Evolutionary conservation across 1,140 invertebrate genomes (phyloP).

Genomic region (Danaus plexippus): DNA sequence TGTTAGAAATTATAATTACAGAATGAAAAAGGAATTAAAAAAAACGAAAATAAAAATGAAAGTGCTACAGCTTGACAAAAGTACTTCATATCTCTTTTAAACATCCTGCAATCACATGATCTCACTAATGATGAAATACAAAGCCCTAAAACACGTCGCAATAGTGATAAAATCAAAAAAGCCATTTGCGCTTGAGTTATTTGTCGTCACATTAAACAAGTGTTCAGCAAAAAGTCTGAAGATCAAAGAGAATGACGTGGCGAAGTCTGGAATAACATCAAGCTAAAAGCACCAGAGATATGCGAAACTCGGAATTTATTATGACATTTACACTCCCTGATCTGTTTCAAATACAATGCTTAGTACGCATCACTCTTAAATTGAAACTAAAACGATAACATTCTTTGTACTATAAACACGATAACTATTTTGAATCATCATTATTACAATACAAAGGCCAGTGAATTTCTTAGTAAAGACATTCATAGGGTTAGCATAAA

Average conservation of each 20-base stretch:
- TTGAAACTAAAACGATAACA: slow-evolving; percentile 9
- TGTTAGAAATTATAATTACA: too few relatives aligned
- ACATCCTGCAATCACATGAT: slow-evolving; percentile 42
- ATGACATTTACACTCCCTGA: slow-evolving; percentile 26
- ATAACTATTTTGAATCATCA: slow-evolving; percentile 14
- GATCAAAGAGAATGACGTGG: slow-evolving; percentile 61
- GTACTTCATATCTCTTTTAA: slow-evolving; percentile 29
- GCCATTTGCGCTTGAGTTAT: slow-evolving; percentile 59
- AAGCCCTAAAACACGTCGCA: slow-evolving; percentile 44
- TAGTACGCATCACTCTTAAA: slow-evolving; percentile 11
- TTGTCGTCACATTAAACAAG: slow-evolving; percentile 67
- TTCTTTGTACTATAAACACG: slow-evolving; percentile 17
- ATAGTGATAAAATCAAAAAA: slow-evolving; percentile 54
- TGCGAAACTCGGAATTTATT: slow-evolving; percentile 28
- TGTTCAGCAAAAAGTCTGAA: slow-evolving; percentile 60
- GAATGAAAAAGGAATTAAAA: too few relatives aligned
- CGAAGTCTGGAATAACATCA: slow-evolving; percentile 57
- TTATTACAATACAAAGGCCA: slow-evolving; percentile 9
- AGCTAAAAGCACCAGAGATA: slow-evolving; percentile 39
- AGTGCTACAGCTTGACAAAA: slow-evolving; percentile 11
- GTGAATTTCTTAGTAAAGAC: slow-evolving; percentile 26
- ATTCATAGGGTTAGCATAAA: slow-evolving; percentile 34
- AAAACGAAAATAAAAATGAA: too few relatives aligned
- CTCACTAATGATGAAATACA: slow-evolving; percentile 55
- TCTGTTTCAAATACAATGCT: slow-evolving; percentile 32